phyloP scores from a whole-genome alignment of 53 echinoderm and acorn worm genomes.

The Luidia sarsii region DNA sequence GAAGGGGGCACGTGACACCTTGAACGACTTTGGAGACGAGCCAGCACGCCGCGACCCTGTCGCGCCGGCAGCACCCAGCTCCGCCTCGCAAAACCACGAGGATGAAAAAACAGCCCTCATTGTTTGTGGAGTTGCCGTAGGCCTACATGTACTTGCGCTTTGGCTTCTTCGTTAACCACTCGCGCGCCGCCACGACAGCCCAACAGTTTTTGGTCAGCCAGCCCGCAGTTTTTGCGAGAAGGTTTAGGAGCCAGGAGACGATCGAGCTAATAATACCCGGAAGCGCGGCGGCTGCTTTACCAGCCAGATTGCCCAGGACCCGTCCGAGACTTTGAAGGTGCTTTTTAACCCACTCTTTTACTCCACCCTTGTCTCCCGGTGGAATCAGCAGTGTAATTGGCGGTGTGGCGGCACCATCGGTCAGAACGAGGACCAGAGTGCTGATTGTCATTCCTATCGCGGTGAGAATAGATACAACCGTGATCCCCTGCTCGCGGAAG shows the following conservation, averaged over 20 bases:
- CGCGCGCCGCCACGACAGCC: not conserved
- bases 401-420: not conserved
- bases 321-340: conserved; percentile 14
- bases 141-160: conserved; percentile 9
- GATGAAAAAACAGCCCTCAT: conserved; percentile 4
- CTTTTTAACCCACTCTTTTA: too few species aligned
- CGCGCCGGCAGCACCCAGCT: not conserved
- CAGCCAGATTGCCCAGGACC: not conserved
- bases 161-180: conserved; percentile 7
- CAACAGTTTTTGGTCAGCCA: too few species aligned
- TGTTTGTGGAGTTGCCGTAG: not conserved
- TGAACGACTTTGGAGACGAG: not conserved
- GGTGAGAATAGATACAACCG: too few species aligned
- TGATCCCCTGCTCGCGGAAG: too few species aligned
- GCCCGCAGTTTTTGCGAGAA: too few species aligned
- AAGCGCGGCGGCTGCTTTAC: too few species aligned
- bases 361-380: not conserved
- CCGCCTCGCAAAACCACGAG: not conserved
- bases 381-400: not conserved
- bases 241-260: conserved; percentile 8
- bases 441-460: too few species aligned
- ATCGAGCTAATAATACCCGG: too few species aligned
- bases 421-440: too few species aligned
- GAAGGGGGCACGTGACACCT: not conserved
- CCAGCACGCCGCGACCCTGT: not conserved